Conservation (phyloP, 2,113 vertebrate species). For the Chascanopsetta lugubris region DNA sequence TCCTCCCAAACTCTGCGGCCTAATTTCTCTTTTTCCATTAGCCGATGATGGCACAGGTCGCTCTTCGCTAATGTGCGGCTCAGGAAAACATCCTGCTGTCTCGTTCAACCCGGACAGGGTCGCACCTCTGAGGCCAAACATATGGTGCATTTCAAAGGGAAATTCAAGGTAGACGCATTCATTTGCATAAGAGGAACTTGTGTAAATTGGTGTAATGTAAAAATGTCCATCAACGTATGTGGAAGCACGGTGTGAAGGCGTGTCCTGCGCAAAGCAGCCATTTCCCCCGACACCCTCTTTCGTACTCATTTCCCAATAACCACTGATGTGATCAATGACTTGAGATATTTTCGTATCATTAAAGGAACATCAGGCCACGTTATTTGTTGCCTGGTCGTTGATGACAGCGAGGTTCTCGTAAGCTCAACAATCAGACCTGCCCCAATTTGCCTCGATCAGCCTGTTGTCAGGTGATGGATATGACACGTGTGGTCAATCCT, state of each 20-base stretch:
- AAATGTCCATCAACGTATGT: conserved; percentile 3
- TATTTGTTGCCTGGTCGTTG: no score
- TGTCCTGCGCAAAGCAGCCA: conserved; percentile 5
- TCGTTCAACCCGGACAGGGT: conserved; percentile 16
- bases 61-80: conserved; percentile 13
- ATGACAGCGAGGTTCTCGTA: no score
- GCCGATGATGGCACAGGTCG: conserved; percentile 32
- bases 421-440: no score
- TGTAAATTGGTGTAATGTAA: neutral
- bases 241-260: conserved; percentile 24
- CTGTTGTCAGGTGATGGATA: no score
- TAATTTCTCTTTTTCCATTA: conserved; percentile 31
- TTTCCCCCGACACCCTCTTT: conserved; percentile 12
- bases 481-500: no score
- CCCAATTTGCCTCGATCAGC: no score
- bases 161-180: conserved; percentile 2
- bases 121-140: neutral
- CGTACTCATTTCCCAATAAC: conserved; percentile 48
- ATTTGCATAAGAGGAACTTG: neutral
- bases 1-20: conserved; percentile 35
- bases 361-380: no score
- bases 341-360: conserved; percentile 40
- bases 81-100: conserved; percentile 5
- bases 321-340: conserved; percentile 19
- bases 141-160: conserved; percentile 4